phyloP scores from a whole-genome alignment of 2,113 vertebrate species.

The Calidris pugnax region DNA sequence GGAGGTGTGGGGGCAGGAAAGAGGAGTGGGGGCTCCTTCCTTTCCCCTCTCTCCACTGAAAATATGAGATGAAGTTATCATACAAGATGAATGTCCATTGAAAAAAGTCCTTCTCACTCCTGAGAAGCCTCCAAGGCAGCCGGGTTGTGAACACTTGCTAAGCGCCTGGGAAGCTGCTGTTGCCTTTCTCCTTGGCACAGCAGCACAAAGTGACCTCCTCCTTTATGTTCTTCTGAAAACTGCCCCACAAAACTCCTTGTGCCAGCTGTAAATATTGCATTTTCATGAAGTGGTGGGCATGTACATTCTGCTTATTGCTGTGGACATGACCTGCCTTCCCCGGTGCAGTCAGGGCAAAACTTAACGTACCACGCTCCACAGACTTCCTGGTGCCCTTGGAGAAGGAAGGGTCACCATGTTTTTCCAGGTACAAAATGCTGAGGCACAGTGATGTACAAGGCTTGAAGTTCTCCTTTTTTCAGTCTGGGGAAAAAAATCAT shows the following conservation, averaged over 20 bases:
- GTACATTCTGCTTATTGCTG: not conserved
- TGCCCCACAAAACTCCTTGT: not conserved
- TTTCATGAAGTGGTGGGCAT: accelerated
- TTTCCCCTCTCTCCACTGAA: not conserved
- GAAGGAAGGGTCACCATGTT: not conserved
- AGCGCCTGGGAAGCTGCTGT: not conserved
- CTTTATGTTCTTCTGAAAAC: not conserved
- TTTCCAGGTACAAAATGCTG: not conserved
- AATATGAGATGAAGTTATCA: not conserved
- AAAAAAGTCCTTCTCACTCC: not conserved
- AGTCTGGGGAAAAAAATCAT: not conserved
- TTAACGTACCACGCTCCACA: not conserved
- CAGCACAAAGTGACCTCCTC: not conserved
- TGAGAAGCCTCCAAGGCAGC: not conserved
- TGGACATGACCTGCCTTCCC: accelerated
- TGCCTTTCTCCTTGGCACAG: not conserved
- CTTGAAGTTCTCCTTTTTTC: not conserved
- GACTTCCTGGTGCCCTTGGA: not conserved
- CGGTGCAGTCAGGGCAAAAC: not conserved
- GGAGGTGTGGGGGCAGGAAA: no score
- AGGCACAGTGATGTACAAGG: no score
- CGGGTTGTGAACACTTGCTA: accelerated
- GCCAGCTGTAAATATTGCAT: not conserved
- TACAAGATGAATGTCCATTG: not conserved
- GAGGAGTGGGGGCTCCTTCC: not conserved